Evolutionary conservation across 1,140 invertebrate genomes (phyloP).

Genomic region (Anastatus disparis): DNA sequence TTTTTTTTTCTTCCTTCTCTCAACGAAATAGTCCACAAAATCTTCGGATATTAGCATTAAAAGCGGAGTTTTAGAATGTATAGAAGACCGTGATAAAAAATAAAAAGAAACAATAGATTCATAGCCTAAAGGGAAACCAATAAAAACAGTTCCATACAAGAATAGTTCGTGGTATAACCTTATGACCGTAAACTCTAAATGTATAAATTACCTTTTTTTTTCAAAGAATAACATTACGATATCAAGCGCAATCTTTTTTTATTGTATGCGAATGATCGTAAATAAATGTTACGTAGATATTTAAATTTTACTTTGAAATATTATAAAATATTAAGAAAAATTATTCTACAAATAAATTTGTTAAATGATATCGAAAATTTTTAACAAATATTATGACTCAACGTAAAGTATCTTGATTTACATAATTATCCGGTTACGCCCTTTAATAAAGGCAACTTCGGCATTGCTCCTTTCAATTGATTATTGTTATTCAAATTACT

Average conservation of each 20-base stretch:
- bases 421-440: slow-evolving; percentile 50
- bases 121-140: background rate
- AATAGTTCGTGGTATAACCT: slow-evolving; percentile 8
- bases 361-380: slow-evolving; percentile 51
- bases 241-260: background rate
- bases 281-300: no score
- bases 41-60: slow-evolving; percentile 27
- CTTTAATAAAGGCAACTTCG: slow-evolving; percentile 38
- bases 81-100: slow-evolving; percentile 18
- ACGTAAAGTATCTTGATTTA: slow-evolving; percentile 41
- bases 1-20: background rate
- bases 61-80: slow-evolving; percentile 14
- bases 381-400: slow-evolving; percentile 52
- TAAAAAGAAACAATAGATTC: slow-evolving; percentile 25
- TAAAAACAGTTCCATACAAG: slow-evolving; percentile 9
- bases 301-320: no score
- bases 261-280: background rate
- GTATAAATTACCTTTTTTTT: slow-evolving; percentile 9
- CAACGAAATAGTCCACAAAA: background rate
- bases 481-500: slow-evolving; percentile 62
- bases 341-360: background rate
- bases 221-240: background rate
- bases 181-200: slow-evolving; percentile 9
- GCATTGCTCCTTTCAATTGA: slow-evolving; percentile 45
- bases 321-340: no score